Percentiles rank a stretch among this genome's conserved stretches.
phyloP scores from a whole-genome alignment of 2,888 invertebrate genomes.

The Dicyrtomina minuta region DNA sequence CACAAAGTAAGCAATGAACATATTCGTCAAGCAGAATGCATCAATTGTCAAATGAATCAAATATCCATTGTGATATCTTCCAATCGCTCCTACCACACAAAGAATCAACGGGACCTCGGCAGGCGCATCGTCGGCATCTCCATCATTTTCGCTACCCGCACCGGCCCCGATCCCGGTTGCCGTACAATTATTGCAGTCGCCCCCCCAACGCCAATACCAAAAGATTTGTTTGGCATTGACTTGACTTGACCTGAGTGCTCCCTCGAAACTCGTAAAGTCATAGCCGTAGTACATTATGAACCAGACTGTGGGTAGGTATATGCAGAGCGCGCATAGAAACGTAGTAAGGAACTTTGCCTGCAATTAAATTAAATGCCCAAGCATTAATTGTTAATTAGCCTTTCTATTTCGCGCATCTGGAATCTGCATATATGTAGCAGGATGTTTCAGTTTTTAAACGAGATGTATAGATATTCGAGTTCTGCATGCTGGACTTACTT shows the following conservation, averaged over 20 bases:
- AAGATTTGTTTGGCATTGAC: slow-evolving; percentile 1
- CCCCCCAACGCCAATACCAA: no score
- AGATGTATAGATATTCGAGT: no score
- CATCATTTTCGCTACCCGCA: no score
- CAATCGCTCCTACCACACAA: neutral
- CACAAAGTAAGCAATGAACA: neutral
- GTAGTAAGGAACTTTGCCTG: neutral
- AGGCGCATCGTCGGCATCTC: no score
- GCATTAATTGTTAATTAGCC: no score
- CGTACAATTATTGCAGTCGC: no score
- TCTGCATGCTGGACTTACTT: no score
- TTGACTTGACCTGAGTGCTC: neutral
- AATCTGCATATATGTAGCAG: no score
- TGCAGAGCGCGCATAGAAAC: neutral
- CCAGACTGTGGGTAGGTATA: neutral
- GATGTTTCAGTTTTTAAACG: no score
- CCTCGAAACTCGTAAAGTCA: neutral
- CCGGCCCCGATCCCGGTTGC: no score
- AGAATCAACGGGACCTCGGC: no score
- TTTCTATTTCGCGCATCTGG: no score
- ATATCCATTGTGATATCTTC: neutral
- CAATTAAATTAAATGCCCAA: neutral
- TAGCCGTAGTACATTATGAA: neutral
- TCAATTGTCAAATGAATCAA: neutral
- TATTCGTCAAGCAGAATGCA: neutral